phyloP scores from a whole-genome alignment of 2,113 vertebrate species.

The Gulo gulo region DNA sequence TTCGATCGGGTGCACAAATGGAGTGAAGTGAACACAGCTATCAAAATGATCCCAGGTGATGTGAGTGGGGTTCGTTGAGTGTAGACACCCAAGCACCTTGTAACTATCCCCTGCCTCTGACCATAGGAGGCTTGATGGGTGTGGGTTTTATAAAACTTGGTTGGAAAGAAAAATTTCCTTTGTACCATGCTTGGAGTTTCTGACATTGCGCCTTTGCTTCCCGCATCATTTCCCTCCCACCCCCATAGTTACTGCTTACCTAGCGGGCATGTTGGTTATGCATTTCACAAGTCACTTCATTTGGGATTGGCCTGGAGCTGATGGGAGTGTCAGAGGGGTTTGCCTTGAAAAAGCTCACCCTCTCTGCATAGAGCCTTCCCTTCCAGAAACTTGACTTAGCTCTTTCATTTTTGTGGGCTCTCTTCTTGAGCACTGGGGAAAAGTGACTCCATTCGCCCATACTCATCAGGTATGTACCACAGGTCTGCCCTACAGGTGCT shows the following conservation, averaged over 20 bases:
- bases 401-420: not conserved
- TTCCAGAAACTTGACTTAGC: not conserved
- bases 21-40: slow-evolving; percentile 90
- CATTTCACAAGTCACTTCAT: not conserved
- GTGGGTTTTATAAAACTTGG: not conserved
- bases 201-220: not conserved
- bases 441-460: not conserved
- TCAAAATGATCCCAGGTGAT: slow-evolving; percentile 98
- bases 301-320: not conserved
- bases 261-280: not conserved
- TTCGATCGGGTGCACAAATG: slow-evolving; percentile 92
- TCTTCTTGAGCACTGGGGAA: not conserved
- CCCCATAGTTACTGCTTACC: not conserved
- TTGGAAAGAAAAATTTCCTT: not conserved
- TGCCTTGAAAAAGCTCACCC: not conserved
- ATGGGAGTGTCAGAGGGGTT: not conserved
- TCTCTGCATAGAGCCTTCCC: not conserved
- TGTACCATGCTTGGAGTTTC: not conserved
- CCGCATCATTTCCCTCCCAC: too few relatives aligned
- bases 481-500: not conserved
- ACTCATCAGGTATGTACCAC: not conserved
- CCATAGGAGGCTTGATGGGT: not conserved
- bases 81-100: not conserved
- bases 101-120: too few relatives aligned
- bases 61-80: not conserved